These are phyloP conservation scores for Seira musarum DNA, from an alignment of 2,888 invertebrate genomes.

Conservation along the genomic window DNA sequence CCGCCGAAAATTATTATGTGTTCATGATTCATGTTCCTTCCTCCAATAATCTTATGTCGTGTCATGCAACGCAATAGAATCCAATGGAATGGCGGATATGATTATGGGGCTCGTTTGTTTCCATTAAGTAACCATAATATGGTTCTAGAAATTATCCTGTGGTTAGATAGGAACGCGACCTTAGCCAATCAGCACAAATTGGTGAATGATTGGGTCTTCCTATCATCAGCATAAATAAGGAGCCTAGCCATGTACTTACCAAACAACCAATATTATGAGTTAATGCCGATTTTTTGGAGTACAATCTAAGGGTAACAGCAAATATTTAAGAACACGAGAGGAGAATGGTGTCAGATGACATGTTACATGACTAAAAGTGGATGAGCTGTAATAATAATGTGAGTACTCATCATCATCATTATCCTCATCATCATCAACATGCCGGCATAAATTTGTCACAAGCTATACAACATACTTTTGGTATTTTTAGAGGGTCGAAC, in stretches of 20 bases:
- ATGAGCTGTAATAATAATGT: not conserved
- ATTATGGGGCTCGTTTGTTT: slow-evolving; percentile 5
- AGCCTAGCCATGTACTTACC: too few relatives aligned
- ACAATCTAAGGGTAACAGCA: too few relatives aligned
- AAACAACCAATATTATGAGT: not conserved
- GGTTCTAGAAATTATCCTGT: not conserved
- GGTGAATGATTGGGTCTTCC: slow-evolving; percentile 17
- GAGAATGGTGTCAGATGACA: slow-evolving; percentile 7
- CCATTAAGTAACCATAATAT: not conserved
- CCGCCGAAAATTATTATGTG: slow-evolving; percentile 12
- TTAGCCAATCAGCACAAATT: slow-evolving; percentile 34
- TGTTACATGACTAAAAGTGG: not conserved
- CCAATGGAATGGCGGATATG: slow-evolving; percentile 4
- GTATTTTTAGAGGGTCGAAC: not conserved
- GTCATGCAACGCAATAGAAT: too few relatives aligned
- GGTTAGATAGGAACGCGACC: slow-evolving; percentile 21
- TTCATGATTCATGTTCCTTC: not conserved
- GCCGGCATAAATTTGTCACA: too few relatives aligned
- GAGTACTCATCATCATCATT: slow-evolving; percentile 1
- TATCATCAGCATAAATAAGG: slow-evolving; percentile 1
- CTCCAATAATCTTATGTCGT: not conserved
- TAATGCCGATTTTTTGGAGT: not conserved
- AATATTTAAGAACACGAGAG: not conserved
- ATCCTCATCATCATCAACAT: not conserved
- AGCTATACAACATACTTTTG: too few relatives aligned